Conservation (phyloP, 2,113 vertebrate genomes). For the Ptilorrhoa leucosticta region DNA sequence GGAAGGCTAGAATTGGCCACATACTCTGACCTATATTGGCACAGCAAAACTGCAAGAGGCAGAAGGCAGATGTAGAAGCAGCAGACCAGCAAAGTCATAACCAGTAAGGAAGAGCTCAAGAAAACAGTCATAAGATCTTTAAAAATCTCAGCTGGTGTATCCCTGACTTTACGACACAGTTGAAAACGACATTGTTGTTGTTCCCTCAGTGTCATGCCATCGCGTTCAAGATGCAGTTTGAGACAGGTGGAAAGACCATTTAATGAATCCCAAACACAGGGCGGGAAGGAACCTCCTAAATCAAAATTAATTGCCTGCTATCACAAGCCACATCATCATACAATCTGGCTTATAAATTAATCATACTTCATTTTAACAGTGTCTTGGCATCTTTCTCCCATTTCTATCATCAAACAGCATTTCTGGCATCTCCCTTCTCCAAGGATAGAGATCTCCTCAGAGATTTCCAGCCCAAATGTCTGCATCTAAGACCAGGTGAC, state of each 20-base stretch:
- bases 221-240: background rate
- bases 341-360: constrained; percentile 34
- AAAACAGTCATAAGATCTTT: background rate
- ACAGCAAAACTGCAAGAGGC: background rate
- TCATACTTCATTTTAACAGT: background rate
- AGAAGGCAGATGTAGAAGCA: background rate
- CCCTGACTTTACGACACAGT: background rate
- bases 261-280: background rate
- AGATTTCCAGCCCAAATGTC: background rate
- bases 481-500: background rate
- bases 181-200: background rate
- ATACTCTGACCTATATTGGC: background rate
- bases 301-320: constrained; percentile 40
- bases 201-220: background rate
- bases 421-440: background rate
- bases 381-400: background rate
- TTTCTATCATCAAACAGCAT: background rate
- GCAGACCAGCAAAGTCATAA: background rate
- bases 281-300: background rate
- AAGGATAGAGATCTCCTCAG: background rate
- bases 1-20: background rate
- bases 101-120: background rate
- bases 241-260: background rate
- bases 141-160: background rate
- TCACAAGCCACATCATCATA: constrained; percentile 15